Percentiles rank a stretch among this genome's conserved stretches.
phyloP scores from a whole-genome alignment of 2,888 invertebrate genomes.

The Leucoma salicis region DNA sequence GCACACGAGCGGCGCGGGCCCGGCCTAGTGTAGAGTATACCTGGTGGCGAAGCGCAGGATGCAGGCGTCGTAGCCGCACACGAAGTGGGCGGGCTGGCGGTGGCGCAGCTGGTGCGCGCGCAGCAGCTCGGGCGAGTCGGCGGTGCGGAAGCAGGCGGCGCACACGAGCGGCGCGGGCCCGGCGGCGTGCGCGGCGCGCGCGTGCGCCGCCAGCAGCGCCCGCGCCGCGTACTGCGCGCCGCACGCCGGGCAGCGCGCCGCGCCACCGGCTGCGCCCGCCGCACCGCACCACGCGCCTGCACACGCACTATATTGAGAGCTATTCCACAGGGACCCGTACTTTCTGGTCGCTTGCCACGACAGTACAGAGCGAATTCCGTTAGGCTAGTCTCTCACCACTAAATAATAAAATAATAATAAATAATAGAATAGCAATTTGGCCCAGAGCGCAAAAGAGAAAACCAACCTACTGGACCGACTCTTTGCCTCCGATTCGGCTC shows the following conservation, averaged over 20 bases:
- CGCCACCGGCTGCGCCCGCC: slow-evolving; percentile 20
- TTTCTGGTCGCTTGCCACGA: too few relatives aligned
- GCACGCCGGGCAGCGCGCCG: slow-evolving; percentile 37
- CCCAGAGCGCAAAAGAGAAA: too few relatives aligned
- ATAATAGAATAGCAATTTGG: too few relatives aligned
- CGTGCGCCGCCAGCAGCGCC: slow-evolving; percentile 38
- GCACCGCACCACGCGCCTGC: slow-evolving; percentile 25
- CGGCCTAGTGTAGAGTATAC: too few relatives aligned
- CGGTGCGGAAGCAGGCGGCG: slow-evolving; percentile 46
- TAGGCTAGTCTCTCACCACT: too few relatives aligned
- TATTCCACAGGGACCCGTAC: too few relatives aligned
- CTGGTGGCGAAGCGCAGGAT: slow-evolving; percentile 65
- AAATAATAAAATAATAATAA: too few relatives aligned
- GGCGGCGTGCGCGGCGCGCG: slow-evolving; percentile 30
- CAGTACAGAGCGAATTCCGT: too few relatives aligned
- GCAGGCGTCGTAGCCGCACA: slow-evolving; percentile 70
- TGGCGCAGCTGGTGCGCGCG: slow-evolving; percentile 60
- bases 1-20: too few relatives aligned
- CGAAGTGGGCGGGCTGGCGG: slow-evolving; percentile 58
- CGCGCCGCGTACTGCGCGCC: slow-evolving; percentile 28
- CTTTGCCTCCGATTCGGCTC: too few relatives aligned
- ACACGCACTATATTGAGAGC: too few relatives aligned
- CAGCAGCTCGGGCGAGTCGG: slow-evolving; percentile 38
- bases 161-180: slow-evolving; percentile 41
- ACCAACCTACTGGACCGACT: too few relatives aligned